These are phyloP conservation scores for Procambarus clarkii DNA, from an alignment of 1,140 invertebrate genomes.

Conservation along the genomic window DNA sequence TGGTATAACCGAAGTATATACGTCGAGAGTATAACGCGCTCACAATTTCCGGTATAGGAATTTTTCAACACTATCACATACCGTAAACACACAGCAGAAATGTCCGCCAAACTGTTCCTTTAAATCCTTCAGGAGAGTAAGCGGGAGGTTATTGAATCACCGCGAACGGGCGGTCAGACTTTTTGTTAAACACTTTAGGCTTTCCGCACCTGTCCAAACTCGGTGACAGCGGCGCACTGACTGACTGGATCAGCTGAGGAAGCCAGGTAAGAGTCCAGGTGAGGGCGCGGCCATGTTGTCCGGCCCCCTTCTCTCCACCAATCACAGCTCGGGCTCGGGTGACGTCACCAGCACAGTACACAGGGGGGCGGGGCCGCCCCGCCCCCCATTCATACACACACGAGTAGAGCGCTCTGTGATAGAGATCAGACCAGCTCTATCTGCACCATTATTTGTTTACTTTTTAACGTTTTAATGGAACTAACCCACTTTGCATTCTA, in stretches of 20 bases:
- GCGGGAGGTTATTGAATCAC: not conserved
- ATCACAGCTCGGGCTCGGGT: conserved; percentile 4
- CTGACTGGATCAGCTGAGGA: conserved; percentile 52
- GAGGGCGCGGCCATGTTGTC: conserved; percentile 69
- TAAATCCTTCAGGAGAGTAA: conserved; percentile 28
- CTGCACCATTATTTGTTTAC: conserved; percentile 4
- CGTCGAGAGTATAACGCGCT: too few relatives aligned
- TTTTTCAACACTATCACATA: conserved; percentile 16
- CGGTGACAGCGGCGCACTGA: conserved; percentile 64
- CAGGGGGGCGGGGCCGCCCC: conserved; percentile 31
- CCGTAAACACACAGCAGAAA: conserved; percentile 32
- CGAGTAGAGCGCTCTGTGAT: conserved; percentile 28
- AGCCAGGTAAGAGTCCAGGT: conserved; percentile 50
- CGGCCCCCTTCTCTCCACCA: conserved; percentile 43
- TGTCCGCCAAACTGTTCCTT: not conserved
- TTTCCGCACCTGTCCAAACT: conserved; percentile 67
- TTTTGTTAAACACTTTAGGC: conserved; percentile 36
- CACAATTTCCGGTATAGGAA: not conserved
- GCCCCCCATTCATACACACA: conserved; percentile 37
- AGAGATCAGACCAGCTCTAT: conserved; percentile 27
- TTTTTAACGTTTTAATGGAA: conserved; percentile 18
- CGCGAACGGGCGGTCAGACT: conserved; percentile 26
- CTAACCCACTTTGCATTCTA: conserved; percentile 24
- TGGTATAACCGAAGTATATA: too few relatives aligned
- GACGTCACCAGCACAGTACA: conserved; percentile 43